Conservation (phyloP, 2,888 invertebrate genomes). For the Drosophila melanosoma region DNA sequence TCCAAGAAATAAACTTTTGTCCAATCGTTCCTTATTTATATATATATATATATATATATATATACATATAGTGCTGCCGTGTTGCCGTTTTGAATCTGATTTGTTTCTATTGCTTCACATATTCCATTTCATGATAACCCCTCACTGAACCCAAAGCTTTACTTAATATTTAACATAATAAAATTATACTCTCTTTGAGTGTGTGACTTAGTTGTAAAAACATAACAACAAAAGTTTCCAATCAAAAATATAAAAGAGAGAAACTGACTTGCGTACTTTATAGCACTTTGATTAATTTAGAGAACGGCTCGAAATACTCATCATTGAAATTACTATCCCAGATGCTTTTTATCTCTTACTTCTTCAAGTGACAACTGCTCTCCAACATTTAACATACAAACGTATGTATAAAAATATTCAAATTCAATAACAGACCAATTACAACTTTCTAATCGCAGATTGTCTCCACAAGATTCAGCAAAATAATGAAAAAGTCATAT, state of each 20-base stretch:
- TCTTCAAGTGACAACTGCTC: neutral
- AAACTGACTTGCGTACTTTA: neutral
- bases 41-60: too few species aligned
- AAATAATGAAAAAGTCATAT: neutral
- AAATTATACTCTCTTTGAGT: neutral
- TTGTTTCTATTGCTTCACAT: neutral
- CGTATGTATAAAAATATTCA: neutral
- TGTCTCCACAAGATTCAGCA: neutral
- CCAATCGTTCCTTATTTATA: too few species aligned
- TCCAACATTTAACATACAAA: neutral
- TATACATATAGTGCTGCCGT: too few species aligned
- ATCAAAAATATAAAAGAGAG: neutral
- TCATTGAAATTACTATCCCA: neutral
- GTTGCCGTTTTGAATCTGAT: neutral
- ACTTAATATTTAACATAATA: neutral
- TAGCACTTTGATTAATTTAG: neutral
- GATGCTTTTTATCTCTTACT: neutral
- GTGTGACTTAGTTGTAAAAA: neutral
- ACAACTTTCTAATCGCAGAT: neutral
- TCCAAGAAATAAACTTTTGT: too few species aligned
- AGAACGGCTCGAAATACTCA: neutral
- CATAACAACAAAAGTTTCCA: neutral
- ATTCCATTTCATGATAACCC: neutral
- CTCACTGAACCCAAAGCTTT: neutral
- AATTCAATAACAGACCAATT: neutral